phyloP scores from a whole-genome alignment of 35 echinoderm and acorn worm genomes.

The Ophioderma brevispina region DNA sequence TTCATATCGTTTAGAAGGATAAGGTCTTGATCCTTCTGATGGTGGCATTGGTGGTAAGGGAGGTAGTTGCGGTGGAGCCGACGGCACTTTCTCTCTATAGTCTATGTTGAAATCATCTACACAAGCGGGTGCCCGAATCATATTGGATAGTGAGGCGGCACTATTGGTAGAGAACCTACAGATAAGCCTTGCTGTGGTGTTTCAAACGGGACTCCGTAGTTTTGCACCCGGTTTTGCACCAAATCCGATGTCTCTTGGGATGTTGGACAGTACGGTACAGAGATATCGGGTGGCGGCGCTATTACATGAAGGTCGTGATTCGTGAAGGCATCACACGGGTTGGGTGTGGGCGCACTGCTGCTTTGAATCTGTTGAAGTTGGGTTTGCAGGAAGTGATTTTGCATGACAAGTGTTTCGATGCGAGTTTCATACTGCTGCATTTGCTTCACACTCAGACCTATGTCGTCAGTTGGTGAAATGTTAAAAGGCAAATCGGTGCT shows the following conservation, averaged over 20 bases:
- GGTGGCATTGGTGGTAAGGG: neutral
- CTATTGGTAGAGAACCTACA: neutral
- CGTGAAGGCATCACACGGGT: too few relatives aligned
- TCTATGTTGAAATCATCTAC: neutral
- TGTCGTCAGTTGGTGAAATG: slow-evolving; percentile 9
- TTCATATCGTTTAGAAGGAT: neutral
- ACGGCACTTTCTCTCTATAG: neutral
- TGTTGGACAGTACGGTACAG: neutral
- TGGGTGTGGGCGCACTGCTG: neutral
- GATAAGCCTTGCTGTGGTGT: too few relatives aligned
- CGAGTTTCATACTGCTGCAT: slow-evolving; percentile 52
- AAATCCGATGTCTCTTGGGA: neutral
- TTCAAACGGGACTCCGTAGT: neutral
- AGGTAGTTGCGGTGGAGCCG: neutral
- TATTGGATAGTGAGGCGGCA: neutral
- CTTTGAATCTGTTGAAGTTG: neutral
- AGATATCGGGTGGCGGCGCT: too few relatives aligned
- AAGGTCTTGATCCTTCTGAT: neutral
- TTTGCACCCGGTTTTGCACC: too few relatives aligned
- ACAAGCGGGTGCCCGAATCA: neutral
- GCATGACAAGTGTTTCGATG: slow-evolving; percentile 24
- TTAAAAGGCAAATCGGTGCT: neutral
- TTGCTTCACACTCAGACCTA: slow-evolving; percentile 63
- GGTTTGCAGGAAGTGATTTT: slow-evolving; percentile 31
- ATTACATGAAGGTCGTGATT: too few relatives aligned